Conservation (phyloP, 2,888 invertebrate species). For the Drosophila lacicola region DNA sequence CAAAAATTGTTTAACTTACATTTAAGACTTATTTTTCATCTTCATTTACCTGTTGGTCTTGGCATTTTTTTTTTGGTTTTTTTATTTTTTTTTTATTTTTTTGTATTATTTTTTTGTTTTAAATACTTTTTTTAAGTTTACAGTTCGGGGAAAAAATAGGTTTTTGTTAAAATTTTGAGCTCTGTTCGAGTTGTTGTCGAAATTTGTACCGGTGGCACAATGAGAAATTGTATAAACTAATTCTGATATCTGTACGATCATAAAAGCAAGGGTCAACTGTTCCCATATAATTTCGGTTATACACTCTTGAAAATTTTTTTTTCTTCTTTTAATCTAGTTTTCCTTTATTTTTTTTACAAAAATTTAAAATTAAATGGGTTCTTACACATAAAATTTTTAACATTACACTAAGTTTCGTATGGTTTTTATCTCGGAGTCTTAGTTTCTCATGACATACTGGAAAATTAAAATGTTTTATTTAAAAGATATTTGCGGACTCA, state of each 20-base stretch:
- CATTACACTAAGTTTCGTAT: not conserved
- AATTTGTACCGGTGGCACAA: constrained; percentile 16
- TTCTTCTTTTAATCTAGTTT: not conserved
- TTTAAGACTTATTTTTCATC: too few species aligned
- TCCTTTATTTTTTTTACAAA: not conserved
- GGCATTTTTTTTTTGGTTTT: constrained; percentile 13
- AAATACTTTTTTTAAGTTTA: too few species aligned
- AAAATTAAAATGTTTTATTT: not conserved
- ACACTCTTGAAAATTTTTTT: not conserved
- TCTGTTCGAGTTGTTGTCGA: constrained; percentile 22
- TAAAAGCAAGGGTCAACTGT: constrained; percentile 10
- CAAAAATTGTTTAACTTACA: too few species aligned
- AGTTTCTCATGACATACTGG: constrained; percentile 1
- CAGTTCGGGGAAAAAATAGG: not conserved
- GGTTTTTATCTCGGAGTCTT: not conserved
- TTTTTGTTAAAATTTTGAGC: constrained; percentile 25
- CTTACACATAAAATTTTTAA: not conserved
- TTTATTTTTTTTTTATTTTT: not conserved
- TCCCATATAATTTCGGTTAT: not conserved
- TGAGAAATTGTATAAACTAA: not conserved
- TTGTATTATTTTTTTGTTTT: not conserved
- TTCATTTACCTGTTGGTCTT: constrained; percentile 26
- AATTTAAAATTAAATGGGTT: not conserved
- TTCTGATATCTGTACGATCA: not conserved
- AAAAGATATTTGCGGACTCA: too few species aligned